phyloP scores from a whole-genome alignment of 64 coral and sea anemone genomes.

The Stichodactyla helianthus region DNA sequence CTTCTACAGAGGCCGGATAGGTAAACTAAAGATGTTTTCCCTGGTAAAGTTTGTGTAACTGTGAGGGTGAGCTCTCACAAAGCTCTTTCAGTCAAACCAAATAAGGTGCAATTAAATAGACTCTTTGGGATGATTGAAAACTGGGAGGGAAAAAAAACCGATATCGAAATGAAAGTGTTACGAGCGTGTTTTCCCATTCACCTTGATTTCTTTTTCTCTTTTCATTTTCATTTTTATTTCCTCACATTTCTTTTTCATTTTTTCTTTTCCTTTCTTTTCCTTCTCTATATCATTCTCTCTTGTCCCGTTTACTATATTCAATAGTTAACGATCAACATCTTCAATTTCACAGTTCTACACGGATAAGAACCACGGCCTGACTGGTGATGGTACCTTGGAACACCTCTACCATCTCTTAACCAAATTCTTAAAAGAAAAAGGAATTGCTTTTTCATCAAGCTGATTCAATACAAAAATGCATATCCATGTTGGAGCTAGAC shows the following conservation, averaged over 20 bases:
- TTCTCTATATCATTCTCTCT: background rate
- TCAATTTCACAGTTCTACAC: slow-evolving; percentile 28
- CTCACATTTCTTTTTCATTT: background rate
- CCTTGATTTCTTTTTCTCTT: background rate
- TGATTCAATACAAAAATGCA: background rate
- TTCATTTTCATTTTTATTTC: background rate
- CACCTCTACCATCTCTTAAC: slow-evolving; percentile 26
- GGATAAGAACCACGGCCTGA: slow-evolving; percentile 25
- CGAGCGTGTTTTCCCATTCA: background rate
- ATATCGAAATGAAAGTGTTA: too few species aligned
- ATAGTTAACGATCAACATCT: background rate
- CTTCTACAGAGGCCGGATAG: too few species aligned
- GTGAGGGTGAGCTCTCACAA: too few species aligned
- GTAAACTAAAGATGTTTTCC: too few species aligned
- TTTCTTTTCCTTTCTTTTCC: background rate
- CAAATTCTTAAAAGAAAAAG: slow-evolving; percentile 19
- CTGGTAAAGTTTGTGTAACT: too few species aligned
- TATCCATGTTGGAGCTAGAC: too few species aligned
- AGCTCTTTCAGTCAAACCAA: too few species aligned
- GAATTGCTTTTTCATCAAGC: background rate
- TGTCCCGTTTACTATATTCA: background rate
- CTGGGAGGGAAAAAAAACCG: too few species aligned
- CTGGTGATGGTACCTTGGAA: background rate
- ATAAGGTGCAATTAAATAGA: too few species aligned
- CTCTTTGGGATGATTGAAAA: too few species aligned